Conservation (phyloP, 2,888 invertebrate species). For the Drosophila formosana region DNA sequence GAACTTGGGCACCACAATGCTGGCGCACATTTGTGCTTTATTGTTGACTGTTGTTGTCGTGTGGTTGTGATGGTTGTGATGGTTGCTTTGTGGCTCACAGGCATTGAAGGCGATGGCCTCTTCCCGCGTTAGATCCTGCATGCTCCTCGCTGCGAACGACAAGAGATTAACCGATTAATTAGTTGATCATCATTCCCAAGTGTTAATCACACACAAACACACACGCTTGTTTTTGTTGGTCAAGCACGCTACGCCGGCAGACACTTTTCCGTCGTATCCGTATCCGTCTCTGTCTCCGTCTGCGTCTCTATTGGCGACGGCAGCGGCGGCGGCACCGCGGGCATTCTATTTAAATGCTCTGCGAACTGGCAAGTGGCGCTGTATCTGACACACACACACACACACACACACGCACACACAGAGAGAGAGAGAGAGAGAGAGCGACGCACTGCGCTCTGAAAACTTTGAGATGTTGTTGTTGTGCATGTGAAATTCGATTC, state of each 20-base stretch:
- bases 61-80: conserved; percentile 9
- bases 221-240: conserved; percentile 11
- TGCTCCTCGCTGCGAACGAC: conserved; percentile 78
- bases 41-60: conserved; percentile 30
- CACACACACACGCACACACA: conserved; percentile 15
- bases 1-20: conserved; percentile 16
- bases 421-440: conserved; percentile 3
- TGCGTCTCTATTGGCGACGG: conserved; percentile 42
- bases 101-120: conserved; percentile 50
- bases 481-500: conserved; percentile 84
- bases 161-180: background rate
- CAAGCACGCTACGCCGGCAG: conserved; percentile 54
- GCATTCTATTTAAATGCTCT: conserved; percentile 74
- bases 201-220: conserved; percentile 6
- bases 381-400: conserved; percentile 32
- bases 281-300: conserved; percentile 54
- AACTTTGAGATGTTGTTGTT: conserved; percentile 60
- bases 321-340: conserved; percentile 42
- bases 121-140: conserved; percentile 82
- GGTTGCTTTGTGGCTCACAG: conserved; percentile 48
- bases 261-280: conserved; percentile 26
- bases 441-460: conserved; percentile 54
- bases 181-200: background rate
- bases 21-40: conserved; percentile 39
- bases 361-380: conserved; percentile 73